Evolutionary conservation across 2,888 invertebrate species (phyloP), one percentile per base, ranked within the genome.

Genomic region (Ephialtes manifestator): DNA sequence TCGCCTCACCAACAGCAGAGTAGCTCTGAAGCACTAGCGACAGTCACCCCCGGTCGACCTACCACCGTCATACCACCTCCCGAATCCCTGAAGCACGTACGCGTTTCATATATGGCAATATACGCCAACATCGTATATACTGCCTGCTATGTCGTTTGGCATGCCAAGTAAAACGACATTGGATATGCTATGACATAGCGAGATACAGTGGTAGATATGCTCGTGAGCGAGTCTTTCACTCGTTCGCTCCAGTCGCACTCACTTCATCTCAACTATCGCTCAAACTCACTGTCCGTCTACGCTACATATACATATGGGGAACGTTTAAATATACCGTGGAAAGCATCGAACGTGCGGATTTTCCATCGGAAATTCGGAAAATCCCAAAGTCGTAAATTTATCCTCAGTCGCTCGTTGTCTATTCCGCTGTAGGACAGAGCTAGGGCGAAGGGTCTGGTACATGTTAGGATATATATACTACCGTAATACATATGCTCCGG

Each of bases 301-400:
- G 35, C 31, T 39, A 8, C 53, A 58, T 20, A 46, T 15, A 58
- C 53, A 58, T 13, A 58, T 15, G 58, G 46, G 43, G 8, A 8
- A 13, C 67, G 63, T 18, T 81, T 74, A 81, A 70, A 78, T 74
- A 63, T 58, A 67, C 39, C 53, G 35, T 43, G 24, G 53, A 71
- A 71, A 65, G 28, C 39, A 68, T 13, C 46, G 51, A 43, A 46
- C 43, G 31, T 24, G 58, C 28, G 67, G 28, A 84, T 77, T 84
- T 74, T 81, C 72, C 67, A 77, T 60, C 76, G 67, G 67, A 72
- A 77, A 84, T 84, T 72, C 35, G 46, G 70, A 77, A 77, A 84
- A 84, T 77, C 53, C 72, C 77, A 53, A 60, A 31, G 77, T 77
- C 77, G 68, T 84, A 84, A 81, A 81, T 84, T 84, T 53, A 67